Percentiles rank a stretch among this genome's conserved stretches.
Evolutionary conservation across 2,888 invertebrate genomes (phyloP).

Genomic region (Sinopyrophorus schimmeli): DNA sequence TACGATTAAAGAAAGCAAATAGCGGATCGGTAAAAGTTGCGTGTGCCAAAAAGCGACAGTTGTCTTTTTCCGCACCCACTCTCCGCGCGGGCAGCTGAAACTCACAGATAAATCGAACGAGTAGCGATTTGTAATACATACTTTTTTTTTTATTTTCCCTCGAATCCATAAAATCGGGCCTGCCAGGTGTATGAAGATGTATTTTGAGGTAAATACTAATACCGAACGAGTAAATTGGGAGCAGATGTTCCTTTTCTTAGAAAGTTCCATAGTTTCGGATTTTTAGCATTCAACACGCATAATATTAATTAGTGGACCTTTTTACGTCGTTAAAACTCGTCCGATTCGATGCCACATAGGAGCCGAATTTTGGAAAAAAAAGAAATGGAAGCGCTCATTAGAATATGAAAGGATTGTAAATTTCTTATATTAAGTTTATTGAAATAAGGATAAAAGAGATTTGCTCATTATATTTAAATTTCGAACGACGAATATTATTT

Average conservation of each 20-base stretch:
- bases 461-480: too few relatives aligned
- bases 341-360: too few relatives aligned
- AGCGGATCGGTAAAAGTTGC: conserved; percentile 8
- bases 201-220: conserved; percentile 7
- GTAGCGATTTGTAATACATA: conserved; percentile 23
- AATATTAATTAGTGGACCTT: too few relatives aligned
- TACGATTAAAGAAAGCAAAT: too few relatives aligned
- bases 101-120: conserved; percentile 17
- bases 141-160: conserved; percentile 13
- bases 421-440: too few relatives aligned
- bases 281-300: too few relatives aligned
- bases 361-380: too few relatives aligned
- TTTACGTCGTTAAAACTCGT: too few relatives aligned
- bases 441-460: too few relatives aligned
- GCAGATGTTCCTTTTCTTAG: conserved; percentile 19
- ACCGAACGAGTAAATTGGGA: conserved; percentile 13
- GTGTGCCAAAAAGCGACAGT: conserved; percentile 16
- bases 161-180: conserved; percentile 12
- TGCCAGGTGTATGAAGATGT: conserved; percentile 19
- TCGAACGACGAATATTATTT: conserved; percentile 13
- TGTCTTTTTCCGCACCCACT: conserved; percentile 13
- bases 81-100: conserved; percentile 20
- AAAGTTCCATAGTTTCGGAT: too few relatives aligned
- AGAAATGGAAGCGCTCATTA: too few relatives aligned
- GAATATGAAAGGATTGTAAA: too few relatives aligned